These are phyloP conservation scores for Drosophila algonquin DNA, from an alignment of 2,888 invertebrate genomes.

Conservation along the genomic window DNA sequence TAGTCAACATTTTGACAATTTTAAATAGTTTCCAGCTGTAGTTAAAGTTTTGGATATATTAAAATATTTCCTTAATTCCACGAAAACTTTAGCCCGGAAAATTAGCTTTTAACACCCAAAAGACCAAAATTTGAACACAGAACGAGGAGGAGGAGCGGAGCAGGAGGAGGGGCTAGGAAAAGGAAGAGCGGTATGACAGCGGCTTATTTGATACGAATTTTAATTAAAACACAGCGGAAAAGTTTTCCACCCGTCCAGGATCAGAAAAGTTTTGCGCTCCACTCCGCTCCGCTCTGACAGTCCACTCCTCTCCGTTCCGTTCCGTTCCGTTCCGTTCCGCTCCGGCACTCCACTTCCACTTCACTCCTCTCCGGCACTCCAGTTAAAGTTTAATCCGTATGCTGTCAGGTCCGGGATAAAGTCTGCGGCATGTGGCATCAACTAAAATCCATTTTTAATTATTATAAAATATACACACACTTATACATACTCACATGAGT, in stretches of 20 bases:
- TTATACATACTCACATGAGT: no score
- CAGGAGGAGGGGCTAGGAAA: background rate
- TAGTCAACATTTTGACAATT: background rate
- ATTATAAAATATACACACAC: slow-evolving; percentile 19
- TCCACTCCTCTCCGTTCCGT: no score
- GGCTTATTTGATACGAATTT: slow-evolving; percentile 63
- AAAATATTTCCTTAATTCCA: background rate
- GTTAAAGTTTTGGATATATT: background rate
- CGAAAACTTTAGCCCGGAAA: slow-evolving; percentile 4
- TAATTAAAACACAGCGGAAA: slow-evolving; percentile 69
- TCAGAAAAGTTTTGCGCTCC: slow-evolving; percentile 49
- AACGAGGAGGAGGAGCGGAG: background rate
- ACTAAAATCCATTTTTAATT: slow-evolving; percentile 63
- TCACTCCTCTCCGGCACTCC: slow-evolving; percentile 6
- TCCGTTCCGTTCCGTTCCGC: no score
- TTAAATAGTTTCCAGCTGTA: background rate
- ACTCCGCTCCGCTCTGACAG: no score
- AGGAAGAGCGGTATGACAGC: slow-evolving; percentile 30
- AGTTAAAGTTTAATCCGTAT: slow-evolving; percentile 36
- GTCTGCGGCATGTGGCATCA: slow-evolving; percentile 54
- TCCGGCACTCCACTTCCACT: no score
- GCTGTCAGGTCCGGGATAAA: slow-evolving; percentile 19
- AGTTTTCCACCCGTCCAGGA: slow-evolving; percentile 54
- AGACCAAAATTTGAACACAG: slow-evolving; percentile 24
- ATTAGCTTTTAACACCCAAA: slow-evolving; percentile 40